Base-by-base conservation (phyloP, 1,140 invertebrate species). In the Epicauta chinensis region DNA sequence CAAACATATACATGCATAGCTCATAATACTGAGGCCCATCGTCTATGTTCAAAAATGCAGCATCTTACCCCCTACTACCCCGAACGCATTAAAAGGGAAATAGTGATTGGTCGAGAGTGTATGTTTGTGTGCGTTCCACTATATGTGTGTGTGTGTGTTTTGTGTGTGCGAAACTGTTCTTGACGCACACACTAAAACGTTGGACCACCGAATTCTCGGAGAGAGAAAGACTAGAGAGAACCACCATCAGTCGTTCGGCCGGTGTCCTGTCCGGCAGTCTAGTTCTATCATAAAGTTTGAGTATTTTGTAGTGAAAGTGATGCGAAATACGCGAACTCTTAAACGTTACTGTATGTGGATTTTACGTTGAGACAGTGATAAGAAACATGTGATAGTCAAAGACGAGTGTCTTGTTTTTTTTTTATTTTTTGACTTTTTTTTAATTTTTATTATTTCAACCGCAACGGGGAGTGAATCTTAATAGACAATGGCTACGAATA, bases 401-500 rank as follows among this genome's bases (percentile, higher is more conserved):
- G 60, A 51, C 31, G 41, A 63, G 62, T 66, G 62, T 36, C 43
- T 29, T 53, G 62, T 64, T 68, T 58, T 63, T 64, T 65, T 66
- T 68, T 49, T 35, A 44, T 57, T 61, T n/a, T 63, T 45, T 30
- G 16, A 43, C 53, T 47, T 55, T 64, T 56, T 48, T 56, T 65
- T 63, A 32, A 52, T 59, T 57, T 37, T 58, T 55, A 44, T 55
- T 44, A 7, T 34, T 45, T 14, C 38, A 16, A 55, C n/a, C n/a
- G n/a, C n/a, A 43, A 54, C 40, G 47, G 36, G 23, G 7, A 23
- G 7, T 5, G 13, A 55, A 31, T 49, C 3, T 11, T 34, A 35
- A 15, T 51, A 57, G 65, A 62, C 58, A 56, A 68, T 68, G 66
- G 66, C 65, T 14, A 68, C 59, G 40, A 61, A 42, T 44, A 57